Evolutionary conservation across 2,888 invertebrate species (phyloP), one percentile per base, ranked within the genome.

Genomic region (Calephelis perditalis): DNA sequence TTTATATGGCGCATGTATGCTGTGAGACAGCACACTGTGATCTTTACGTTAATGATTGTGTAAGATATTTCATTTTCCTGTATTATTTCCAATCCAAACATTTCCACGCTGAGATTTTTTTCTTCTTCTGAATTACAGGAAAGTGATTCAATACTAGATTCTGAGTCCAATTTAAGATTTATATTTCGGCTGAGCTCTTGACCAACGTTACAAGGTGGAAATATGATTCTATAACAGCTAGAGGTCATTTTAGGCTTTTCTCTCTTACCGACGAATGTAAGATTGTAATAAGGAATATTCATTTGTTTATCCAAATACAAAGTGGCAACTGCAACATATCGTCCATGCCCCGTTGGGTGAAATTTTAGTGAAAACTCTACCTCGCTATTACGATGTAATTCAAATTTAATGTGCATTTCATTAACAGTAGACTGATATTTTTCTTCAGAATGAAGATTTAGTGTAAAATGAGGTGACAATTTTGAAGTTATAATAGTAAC

Each of bases 251-350:
- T 60, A 40, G 82, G 79, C 7, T 75, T 72, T 70, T 78, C 75
- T 49, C 76, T 74, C 26, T 77, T 72, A 59, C 89, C 90, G 65
- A 73, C 63, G 71, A 90, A 89, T 52, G 84, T 86, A 62, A 90
- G 75, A 71, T 90, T 88, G 61, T 73, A 79, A 68, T 84, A 90
- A 1, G 89, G 86, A 59, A 75, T 74, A 35, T 76, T 76, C 81
- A 82, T 78, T 56, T 81, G 71, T 69, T 84, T 86, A 64, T 87
- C 87, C 44, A 90, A 71, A 76, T 79, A 89, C 56, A 90, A 65
- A 40, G 80, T 57, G 56, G 89, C 88, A 36, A 81, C 79, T 10
- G 82, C 69, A 5, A 81, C 73, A 76, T 81, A 86, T 76, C 67
- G 78, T 2, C 88, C 89, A 64, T 77, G 78, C 35, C 76, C 71